Evolutionary conservation across 2,888 invertebrate species (phyloP), one percentile per base, ranked within the genome.

Genomic region (Eucera pruinosa): DNA sequence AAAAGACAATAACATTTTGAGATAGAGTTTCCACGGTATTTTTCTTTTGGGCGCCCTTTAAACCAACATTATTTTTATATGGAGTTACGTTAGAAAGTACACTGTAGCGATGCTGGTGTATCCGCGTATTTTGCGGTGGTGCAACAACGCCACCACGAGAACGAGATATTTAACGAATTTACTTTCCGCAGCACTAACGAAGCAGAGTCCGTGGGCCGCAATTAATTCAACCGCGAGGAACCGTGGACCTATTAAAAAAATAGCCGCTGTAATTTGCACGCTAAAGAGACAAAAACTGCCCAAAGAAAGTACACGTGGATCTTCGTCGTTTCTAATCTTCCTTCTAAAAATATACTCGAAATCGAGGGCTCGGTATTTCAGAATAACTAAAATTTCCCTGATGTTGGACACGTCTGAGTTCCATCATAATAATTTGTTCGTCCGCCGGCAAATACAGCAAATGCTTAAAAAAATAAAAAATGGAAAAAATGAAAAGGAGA

Each of bases 91-190:
- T 18, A n/a, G 50, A 57, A 50, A 77, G 45, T 62, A 23, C 45
- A 33, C 20, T 18, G n/a, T 5, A 3, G 9, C 2, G 20, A 4
- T 30, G 15, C 39, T 2, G 25, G 47, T 36, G 45, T n/a, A 41
- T 57, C 52, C 58, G 58, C 39, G 18, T 30, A 47, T 74, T 64
- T 54, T 47, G 30, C 50, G 25, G 43, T 47, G 25, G 43, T 41
- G 52, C 45, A 43, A 41, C 62, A 50, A 54, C 57, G 60, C 36
- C 15, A 25, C 58, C 58, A 25, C 55, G 66, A 55, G 77, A 78
- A 82, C 73, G 84, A 82, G 84, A 81, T 67, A 78, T 82, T 82
- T 82, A 82, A 82, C 84, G 81, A 82, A 82, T 83, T 82, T 82
- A 82, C 84, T 62, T 83, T 58, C 76, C 48, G 9, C 58, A 48